Evolutionary conservation across 2,113 vertebrate genomes (phyloP).

Genomic region (Bungarus multicinctus): DNA sequence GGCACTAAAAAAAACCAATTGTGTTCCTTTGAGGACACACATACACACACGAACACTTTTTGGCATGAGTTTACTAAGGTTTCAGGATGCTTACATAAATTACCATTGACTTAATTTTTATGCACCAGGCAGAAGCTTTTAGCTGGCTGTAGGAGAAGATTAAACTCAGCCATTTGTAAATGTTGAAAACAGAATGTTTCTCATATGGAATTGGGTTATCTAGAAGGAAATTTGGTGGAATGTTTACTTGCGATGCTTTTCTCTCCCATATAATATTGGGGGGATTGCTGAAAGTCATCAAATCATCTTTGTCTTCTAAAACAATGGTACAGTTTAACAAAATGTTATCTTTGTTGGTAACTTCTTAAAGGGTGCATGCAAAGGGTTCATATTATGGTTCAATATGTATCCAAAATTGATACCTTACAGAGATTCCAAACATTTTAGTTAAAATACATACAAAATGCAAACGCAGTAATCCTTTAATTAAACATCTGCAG

Average conservation of each 20-base stretch:
- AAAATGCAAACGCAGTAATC: neutral
- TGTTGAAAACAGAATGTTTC: conserved; percentile 45
- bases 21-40: conserved; percentile 67
- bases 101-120: conserved; percentile 72
- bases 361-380: conserved; percentile 20
- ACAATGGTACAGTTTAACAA: conserved; percentile 34
- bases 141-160: conserved; percentile 59
- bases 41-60: conserved; percentile 69
- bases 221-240: conserved; percentile 20
- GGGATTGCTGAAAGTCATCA: conserved; percentile 37
- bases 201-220: conserved; percentile 31
- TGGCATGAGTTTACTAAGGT: conserved; percentile 69
- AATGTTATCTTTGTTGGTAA: neutral
- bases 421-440: neutral
- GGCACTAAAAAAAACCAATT: conserved; percentile 71
- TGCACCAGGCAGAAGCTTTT: conserved; percentile 56
- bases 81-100: conserved; percentile 75
- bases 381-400: neutral
- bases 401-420: no score
- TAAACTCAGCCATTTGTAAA: conserved; percentile 54
- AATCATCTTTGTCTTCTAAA: conserved; percentile 39
- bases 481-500: neutral
- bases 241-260: conserved; percentile 33
- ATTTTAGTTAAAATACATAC: neutral
- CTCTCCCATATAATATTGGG: conserved; percentile 17